Conservation (phyloP, 2,888 invertebrate species). For the Metalampra italica region DNA sequence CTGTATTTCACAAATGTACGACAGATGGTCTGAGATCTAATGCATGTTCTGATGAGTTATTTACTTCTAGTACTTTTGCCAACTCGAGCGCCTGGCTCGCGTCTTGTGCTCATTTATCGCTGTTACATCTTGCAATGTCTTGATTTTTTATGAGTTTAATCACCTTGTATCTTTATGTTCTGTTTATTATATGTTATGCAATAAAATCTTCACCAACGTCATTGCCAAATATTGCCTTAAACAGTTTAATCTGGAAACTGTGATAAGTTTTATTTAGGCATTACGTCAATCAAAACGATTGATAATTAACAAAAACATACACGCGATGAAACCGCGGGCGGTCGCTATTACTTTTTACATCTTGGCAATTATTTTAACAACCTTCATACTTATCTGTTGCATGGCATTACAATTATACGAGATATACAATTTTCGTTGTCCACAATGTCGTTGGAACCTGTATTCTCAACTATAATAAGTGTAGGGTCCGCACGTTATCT, state of each 20-base stretch:
- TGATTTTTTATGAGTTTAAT: slow-evolving; percentile 2
- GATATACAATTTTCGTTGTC: too few species aligned
- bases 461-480: neutral
- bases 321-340: too few species aligned
- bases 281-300: too few species aligned
- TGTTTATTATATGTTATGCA: neutral
- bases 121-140: neutral
- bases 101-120: neutral
- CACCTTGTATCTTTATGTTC: neutral
- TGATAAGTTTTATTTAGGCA: too few species aligned
- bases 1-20: neutral
- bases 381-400: too few species aligned
- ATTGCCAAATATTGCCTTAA: too few species aligned
- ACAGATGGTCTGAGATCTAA: neutral
- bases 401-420: too few species aligned
- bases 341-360: too few species aligned
- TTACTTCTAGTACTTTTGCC: neutral
- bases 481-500: slow-evolving; percentile 10
- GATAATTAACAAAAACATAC: too few species aligned
- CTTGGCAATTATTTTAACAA: too few species aligned
- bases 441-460: neutral
- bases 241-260: too few species aligned
- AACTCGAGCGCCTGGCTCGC: neutral
- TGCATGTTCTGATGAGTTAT: neutral
- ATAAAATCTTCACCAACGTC: too few species aligned